Percentiles rank a stretch among this genome's conserved stretches.
These are phyloP conservation scores for Papilio helenus DNA, from an alignment of 1,140 invertebrate species.

Conservation along the genomic window DNA sequence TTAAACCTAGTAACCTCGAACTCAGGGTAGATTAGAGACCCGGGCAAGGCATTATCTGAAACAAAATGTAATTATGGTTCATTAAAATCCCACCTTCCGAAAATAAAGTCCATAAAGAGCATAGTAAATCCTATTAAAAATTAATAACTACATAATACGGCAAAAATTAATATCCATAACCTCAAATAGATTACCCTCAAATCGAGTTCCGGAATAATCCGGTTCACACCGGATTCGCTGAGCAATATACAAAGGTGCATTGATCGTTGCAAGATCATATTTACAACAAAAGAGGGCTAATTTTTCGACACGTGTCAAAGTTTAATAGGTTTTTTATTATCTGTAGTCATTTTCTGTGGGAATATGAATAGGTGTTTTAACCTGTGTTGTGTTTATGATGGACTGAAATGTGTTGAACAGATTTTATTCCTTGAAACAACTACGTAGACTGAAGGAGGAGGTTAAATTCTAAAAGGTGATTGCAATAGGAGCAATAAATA, in stretches of 20 bases:
- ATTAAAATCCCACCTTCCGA: neutral
- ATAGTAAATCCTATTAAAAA: conserved; percentile 11
- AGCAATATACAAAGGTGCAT: neutral
- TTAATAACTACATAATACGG: neutral
- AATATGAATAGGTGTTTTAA: conserved; percentile 7
- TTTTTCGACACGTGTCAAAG: conserved; percentile 57
- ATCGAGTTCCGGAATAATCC: neutral
- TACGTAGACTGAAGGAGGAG: neutral
- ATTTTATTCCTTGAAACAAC: no score
- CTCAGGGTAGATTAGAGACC: no score
- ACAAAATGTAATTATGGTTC: neutral
- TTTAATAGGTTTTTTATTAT: conserved; percentile 29
- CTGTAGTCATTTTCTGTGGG: conserved; percentile 13
- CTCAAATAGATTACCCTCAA: conserved; percentile 8
- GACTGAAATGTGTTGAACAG: neutral
- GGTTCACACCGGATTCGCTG: neutral
- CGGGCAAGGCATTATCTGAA: neutral
- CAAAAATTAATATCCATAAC: neutral
- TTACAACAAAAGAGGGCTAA: conserved; percentile 61
- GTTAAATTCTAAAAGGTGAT: neutral
- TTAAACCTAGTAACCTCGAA: no score
- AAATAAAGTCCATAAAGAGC: neutral
- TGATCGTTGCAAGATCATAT: conserved; percentile 4
- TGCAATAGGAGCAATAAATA: neutral
- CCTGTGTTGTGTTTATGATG: neutral